Evolutionary conservation across 2,113 vertebrate species (phyloP).

Genomic region (Hyperopisus bebe): DNA sequence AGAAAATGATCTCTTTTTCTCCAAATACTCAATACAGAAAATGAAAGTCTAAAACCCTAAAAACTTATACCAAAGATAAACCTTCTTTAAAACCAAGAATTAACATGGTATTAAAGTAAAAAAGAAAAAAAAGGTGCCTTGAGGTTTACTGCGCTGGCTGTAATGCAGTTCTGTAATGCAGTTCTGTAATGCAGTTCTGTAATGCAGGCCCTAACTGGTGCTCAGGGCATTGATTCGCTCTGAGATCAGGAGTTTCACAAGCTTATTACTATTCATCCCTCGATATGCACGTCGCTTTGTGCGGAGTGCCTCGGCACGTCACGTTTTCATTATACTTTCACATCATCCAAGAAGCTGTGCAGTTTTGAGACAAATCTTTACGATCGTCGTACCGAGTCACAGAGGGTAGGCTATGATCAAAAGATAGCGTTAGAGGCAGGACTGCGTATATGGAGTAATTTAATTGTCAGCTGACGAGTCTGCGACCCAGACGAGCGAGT

Average conservation of each 20-base stretch:
- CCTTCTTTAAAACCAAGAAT: neutral
- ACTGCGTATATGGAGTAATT: neutral
- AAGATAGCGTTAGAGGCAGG: neutral
- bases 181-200: neutral
- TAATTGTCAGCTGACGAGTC: neutral
- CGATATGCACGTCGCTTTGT: neutral
- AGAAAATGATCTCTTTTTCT: neutral
- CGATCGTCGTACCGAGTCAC: neutral
- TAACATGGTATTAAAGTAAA: neutral
- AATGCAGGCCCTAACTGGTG: neutral
- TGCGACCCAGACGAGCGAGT: neutral
- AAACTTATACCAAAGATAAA: constrained; percentile 1
- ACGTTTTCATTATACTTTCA: constrained; percentile 9
- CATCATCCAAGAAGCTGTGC: neutral
- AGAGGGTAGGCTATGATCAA: neutral
- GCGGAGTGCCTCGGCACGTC: neutral
- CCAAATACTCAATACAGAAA: neutral
- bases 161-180: neutral
- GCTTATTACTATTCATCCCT: neutral
- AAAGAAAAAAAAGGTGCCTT: neutral
- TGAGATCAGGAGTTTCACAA: constrained; percentile 5
- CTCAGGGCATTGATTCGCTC: neutral
- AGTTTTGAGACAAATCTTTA: neutral
- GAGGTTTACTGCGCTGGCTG: neutral
- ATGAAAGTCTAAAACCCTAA: neutral